phyloP scores from a whole-genome alignment of 2,888 invertebrate genomes.

The Stenolophus ochropezus region DNA sequence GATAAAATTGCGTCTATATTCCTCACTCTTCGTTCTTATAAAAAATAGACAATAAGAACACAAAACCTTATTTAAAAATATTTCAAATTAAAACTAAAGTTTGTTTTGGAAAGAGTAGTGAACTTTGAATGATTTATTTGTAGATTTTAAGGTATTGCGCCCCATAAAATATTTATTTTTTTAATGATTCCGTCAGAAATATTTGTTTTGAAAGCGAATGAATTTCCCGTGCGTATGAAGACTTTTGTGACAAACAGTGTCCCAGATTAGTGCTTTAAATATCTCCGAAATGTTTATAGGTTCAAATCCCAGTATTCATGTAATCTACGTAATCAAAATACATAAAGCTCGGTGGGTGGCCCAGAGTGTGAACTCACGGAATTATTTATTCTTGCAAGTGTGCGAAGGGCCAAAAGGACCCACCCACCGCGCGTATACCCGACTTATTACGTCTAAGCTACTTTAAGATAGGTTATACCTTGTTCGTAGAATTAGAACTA shows the following conservation, averaged over 20 bases:
- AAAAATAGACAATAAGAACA: too few relatives aligned
- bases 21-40: too few relatives aligned
- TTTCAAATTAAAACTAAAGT: too few relatives aligned
- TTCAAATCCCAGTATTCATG: conserved; percentile 56
- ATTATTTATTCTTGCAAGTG: conserved; percentile 37
- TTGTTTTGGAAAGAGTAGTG: too few relatives aligned
- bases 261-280: conserved; percentile 54
- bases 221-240: background rate
- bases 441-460: conserved; percentile 32
- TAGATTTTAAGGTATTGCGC: too few relatives aligned
- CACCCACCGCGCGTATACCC: conserved; percentile 11
- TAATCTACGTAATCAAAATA: conserved; percentile 56
- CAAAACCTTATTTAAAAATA: too few relatives aligned
- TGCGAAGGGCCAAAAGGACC: conserved; percentile 2
- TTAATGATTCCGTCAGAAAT: too few relatives aligned
- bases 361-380: conserved; percentile 9
- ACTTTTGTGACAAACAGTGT: conserved; percentile 44
- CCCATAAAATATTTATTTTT: too few relatives aligned
- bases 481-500: conserved; percentile 60
- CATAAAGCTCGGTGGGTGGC: conserved; percentile 22
- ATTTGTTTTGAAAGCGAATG: too few relatives aligned
- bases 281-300: conserved; percentile 40
- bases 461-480: conserved; percentile 1
- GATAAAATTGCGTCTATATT: too few relatives aligned
- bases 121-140: too few relatives aligned